A percentile compares a stretch with the other conserved stretches of the same genome.
phyloP scores from a whole-genome alignment of 2,888 invertebrate species.

The Drosophila aldrichi region DNA sequence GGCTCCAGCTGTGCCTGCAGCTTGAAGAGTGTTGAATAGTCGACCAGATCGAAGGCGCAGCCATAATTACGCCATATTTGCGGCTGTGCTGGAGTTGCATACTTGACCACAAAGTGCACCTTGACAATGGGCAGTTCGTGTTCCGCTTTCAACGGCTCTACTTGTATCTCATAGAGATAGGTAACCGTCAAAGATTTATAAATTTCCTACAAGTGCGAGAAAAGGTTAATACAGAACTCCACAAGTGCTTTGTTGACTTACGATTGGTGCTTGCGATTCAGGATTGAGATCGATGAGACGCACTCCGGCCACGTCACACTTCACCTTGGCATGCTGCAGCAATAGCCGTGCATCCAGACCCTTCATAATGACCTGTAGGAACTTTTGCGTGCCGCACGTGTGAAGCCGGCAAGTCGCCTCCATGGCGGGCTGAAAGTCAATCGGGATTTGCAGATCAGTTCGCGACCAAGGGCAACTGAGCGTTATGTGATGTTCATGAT shows the following conservation, averaged over 20 bases:
- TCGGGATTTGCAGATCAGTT: conserved; percentile 89
- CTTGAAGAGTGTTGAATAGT: conserved; percentile 94
- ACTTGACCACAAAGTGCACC: conserved; percentile 88
- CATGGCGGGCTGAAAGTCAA: conserved; percentile 94
- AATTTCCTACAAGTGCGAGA: conserved; percentile 86
- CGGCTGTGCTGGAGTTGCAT: conserved; percentile 84
- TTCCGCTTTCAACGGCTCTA: conserved; percentile 88
- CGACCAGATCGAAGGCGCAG: conserved; percentile 92
- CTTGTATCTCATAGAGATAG: conserved; percentile 93
- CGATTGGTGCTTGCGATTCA: conserved; percentile 87
- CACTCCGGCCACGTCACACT: conserved; percentile 88
- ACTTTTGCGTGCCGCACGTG: conserved; percentile 94
- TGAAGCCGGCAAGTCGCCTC: conserved; percentile 92
- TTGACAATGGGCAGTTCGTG: conserved; percentile 87
- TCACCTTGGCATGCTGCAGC: conserved; percentile 86
- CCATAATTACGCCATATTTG: conserved; percentile 86
- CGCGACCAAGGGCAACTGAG: conserved; percentile 92
- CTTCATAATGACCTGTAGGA: conserved; percentile 91
- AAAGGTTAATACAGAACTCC: too few species aligned
- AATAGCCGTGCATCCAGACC: conserved; percentile 87
- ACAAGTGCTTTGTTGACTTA: conserved; percentile 74
- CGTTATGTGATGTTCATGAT: conserved; percentile 91
- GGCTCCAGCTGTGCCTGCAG: conserved; percentile 90
- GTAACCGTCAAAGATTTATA: conserved; percentile 91
- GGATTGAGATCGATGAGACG: conserved; percentile 89